Conservation (phyloP, 2,797 vertebrate species). For the Holocentrus rufus region DNA sequence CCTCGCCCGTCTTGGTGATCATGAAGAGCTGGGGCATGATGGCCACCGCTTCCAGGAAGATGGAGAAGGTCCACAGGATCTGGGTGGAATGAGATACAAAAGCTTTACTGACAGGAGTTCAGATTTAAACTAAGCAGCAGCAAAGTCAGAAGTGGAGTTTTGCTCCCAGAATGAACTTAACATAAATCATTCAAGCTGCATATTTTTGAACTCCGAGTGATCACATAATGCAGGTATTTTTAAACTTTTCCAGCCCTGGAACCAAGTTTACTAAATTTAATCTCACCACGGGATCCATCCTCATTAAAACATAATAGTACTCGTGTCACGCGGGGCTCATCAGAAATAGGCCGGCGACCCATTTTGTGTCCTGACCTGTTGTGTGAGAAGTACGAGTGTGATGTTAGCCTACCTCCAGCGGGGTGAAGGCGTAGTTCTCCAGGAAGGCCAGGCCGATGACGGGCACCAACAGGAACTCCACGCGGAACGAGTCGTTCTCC, state of each 20-base stretch:
- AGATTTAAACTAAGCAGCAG: no score
- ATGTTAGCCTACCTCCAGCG: slow-evolving; percentile 86
- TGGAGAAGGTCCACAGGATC: slow-evolving; percentile 98
- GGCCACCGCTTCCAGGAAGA: slow-evolving; percentile 95
- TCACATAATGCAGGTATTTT: not conserved
- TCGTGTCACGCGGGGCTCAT: not conserved
- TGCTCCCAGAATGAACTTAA: not conserved
- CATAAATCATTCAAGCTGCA: no score
- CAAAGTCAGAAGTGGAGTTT: no score
- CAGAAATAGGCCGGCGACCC: not conserved
- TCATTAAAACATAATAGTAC: not conserved
- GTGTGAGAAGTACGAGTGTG: not conserved
- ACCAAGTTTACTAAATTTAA: not conserved
- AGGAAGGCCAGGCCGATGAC: slow-evolving; percentile 93
- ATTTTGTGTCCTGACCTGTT: not conserved
- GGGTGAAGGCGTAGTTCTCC: slow-evolving; percentile 91
- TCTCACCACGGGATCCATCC: not conserved
- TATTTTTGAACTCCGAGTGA: not conserved
- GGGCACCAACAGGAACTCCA: slow-evolving; percentile 94
- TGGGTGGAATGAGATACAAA: slow-evolving; percentile 53
- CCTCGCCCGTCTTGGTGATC: slow-evolving; percentile 96
- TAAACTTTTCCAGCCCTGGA: not conserved
- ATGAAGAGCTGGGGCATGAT: slow-evolving; percentile 98
- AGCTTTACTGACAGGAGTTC: no score
- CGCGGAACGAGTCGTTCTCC: slow-evolving; percentile 91